These are phyloP conservation scores for Heliconius cydno DNA, from an alignment of 2,888 invertebrate species.

Conservation along the genomic window DNA sequence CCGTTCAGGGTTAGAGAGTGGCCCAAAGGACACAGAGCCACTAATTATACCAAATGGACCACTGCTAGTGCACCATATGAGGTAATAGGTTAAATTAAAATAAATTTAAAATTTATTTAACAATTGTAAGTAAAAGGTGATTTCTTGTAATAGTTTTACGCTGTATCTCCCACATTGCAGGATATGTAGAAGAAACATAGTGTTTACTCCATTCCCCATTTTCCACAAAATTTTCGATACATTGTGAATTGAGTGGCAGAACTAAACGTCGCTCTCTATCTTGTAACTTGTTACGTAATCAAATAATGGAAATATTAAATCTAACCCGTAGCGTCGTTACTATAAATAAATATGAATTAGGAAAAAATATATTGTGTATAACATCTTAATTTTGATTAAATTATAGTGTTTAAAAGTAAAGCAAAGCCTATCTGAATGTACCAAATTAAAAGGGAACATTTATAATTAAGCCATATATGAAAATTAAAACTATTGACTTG, in stretches of 20 bases:
- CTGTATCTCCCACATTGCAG: neutral
- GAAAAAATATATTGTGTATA: no score
- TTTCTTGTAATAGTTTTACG: neutral
- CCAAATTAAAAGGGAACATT: no score
- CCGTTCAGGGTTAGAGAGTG: conserved; percentile 95
- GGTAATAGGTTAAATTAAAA: conserved; percentile 49
- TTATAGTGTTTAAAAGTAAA: no score
- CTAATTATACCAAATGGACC: conserved; percentile 92
- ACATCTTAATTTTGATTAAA: no score
- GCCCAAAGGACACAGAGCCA: conserved; percentile 93
- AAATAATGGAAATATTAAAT: no score
- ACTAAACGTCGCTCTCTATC: neutral
- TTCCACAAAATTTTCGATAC: neutral
- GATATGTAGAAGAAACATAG: neutral
- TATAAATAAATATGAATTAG: no score
- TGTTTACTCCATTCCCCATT: neutral
- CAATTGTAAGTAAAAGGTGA: neutral
- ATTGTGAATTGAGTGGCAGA: neutral
- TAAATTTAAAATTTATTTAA: neutral
- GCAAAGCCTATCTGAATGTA: no score
- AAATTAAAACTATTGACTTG: no score
- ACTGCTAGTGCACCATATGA: conserved; percentile 87
- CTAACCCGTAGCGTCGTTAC: no score
- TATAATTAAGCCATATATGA: no score
- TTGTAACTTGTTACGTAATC: no score